Evolutionary conservation across 2,888 invertebrate species (phyloP).

Genomic region (Zootermopsis nevadensis): DNA sequence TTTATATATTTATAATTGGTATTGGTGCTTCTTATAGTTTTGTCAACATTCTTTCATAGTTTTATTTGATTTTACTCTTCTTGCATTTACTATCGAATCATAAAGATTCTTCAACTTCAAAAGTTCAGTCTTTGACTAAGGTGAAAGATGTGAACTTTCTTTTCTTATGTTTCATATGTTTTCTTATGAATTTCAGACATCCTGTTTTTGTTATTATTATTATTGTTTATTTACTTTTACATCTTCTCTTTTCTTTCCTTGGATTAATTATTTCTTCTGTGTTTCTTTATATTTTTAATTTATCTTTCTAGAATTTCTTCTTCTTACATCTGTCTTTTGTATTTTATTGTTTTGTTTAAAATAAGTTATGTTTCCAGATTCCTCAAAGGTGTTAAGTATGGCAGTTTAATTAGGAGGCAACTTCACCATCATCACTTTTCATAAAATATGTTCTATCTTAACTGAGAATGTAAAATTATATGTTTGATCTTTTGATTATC

Average conservation of each 20-base stretch:
- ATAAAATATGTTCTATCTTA: background rate
- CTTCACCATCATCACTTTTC: background rate
- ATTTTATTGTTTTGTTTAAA: background rate
- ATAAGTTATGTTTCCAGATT: conserved; percentile 31
- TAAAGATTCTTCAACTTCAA: too few relatives aligned
- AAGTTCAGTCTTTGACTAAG: too few relatives aligned
- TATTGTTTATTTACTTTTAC: too few relatives aligned
- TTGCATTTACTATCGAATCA: too few relatives aligned
- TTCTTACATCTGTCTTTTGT: background rate
- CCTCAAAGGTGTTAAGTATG: conserved; percentile 15
- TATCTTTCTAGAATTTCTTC: background rate
- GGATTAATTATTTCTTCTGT: conserved; percentile 14
- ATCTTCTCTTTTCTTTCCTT: conserved; percentile 31
- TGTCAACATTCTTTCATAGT: too few relatives aligned
- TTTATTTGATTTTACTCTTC: too few relatives aligned
- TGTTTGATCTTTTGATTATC: conserved; percentile 4
- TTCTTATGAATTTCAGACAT: too few relatives aligned
- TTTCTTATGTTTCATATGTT: too few relatives aligned
- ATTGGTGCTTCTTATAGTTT: too few relatives aligned
- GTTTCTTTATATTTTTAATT: background rate
- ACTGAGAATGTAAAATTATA: background rate
- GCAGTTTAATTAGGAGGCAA: background rate
- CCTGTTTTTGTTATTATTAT: background rate
- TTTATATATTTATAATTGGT: too few relatives aligned
- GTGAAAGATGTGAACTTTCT: too few relatives aligned